Evolutionary conservation across 2,113 vertebrate genomes (phyloP), one percentile per base, ranked within the genome.

Genomic region (Ranitomeya imitator): DNA sequence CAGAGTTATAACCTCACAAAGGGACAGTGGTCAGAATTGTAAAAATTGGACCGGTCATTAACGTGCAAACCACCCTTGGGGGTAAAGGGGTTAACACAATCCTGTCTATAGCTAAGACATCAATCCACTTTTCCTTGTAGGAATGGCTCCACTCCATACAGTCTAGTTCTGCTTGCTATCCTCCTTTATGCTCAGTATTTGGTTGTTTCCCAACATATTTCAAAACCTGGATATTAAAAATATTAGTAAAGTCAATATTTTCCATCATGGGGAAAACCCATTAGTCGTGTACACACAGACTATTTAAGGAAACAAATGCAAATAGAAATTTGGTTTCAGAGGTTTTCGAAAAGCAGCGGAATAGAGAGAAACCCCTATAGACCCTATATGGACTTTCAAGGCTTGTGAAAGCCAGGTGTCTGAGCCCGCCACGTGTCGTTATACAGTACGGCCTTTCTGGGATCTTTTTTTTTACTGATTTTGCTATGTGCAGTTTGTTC

Each of bases 191-290:
- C 21, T 16, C 23, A 31, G 7, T 45, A 12, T 16, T 61, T 31
- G 59, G 6, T 79, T 21, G 23, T 60, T 60, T 61, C 37, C 79
- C 21, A 16, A 26, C 79, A 81, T 45, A 10, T 37, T 37, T 59
- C 26, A 26, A 61, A 82, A 37, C 26, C 37, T 77, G 80, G 80
- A 67, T 59, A 77, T 19, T 55, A 61, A 60, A 79, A 86, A 86
- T 79, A 54, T 77, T 85, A 21, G 77, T 79, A 4, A 82, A 83
- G 71, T 63, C 60, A 74, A 83, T 88, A 55, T 83, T 84, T 63
- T 57, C 45, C 14, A 51, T 61, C 19, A n/a, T 8, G 21, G 71
- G 78, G 67, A 55, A 82, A 74, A 76, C 67, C 86, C n/a, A 83
- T 83, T 21, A 69, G 65, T 73, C 19, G 37, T 81, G 51, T 74